Evolutionary conservation across 2,797 vertebrate species (phyloP).

Genomic region (Myripristis murdjan): DNA sequence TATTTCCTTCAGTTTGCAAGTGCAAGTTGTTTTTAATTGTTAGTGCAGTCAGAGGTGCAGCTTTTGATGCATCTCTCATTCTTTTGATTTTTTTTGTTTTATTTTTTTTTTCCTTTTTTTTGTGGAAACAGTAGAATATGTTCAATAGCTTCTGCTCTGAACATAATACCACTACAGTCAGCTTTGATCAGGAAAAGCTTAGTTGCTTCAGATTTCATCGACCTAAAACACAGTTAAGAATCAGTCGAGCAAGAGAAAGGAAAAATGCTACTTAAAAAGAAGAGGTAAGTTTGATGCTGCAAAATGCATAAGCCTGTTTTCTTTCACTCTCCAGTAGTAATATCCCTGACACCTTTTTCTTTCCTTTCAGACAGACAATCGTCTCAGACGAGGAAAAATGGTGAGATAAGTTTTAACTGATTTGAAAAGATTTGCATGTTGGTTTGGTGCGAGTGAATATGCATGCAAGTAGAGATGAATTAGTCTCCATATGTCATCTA

Average conservation of each 20-base stretch:
- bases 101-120: constrained; percentile 31
- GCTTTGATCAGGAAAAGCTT: constrained; percentile 70
- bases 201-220: constrained; percentile 78
- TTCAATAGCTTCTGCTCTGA: constrained; percentile 79
- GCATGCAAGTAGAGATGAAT: constrained; percentile 8
- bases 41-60: constrained; percentile 36
- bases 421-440: neutral
- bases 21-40: constrained; percentile 38
- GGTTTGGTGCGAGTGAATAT: neutral
- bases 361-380: constrained; percentile 79
- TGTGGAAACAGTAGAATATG: constrained; percentile 80
- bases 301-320: neutral
- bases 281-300: constrained; percentile 65
- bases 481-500: constrained; percentile 10
- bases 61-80: constrained; percentile 69
- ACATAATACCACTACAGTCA: constrained; percentile 66
- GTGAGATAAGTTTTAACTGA: constrained; percentile 70
- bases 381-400: constrained; percentile 87
- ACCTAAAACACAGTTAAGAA: constrained; percentile 78
- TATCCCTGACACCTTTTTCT: constrained; percentile 46
- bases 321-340: neutral
- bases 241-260: constrained; percentile 66
- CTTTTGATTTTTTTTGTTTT: constrained; percentile 53
- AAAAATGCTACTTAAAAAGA: constrained; percentile 82
- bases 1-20: constrained; percentile 11